Evolutionary conservation across 2,797 vertebrate genomes (phyloP).

Genomic region (Enteromius argenteus): DNA sequence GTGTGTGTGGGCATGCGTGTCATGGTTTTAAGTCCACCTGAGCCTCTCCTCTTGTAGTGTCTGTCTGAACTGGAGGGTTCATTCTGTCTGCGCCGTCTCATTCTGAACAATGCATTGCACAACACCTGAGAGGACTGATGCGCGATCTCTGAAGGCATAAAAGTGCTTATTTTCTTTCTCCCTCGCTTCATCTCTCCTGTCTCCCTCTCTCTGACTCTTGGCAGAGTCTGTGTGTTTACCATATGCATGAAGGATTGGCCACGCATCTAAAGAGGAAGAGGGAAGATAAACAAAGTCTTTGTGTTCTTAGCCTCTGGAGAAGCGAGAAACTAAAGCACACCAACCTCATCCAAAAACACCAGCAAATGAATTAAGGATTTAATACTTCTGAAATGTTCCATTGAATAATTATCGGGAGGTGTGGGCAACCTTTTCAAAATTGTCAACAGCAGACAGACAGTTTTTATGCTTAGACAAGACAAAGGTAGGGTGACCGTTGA

Average conservation of each 20-base stretch:
- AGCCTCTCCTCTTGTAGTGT: constrained; percentile 27
- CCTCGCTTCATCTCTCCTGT: constrained; percentile 13
- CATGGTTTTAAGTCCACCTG: constrained; percentile 38
- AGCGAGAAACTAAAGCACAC: constrained; percentile 37
- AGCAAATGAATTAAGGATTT: constrained; percentile 26
- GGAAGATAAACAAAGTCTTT: constrained; percentile 56
- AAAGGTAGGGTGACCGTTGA: constrained; percentile 39
- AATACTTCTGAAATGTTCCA: neutral
- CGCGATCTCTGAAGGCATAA: constrained; percentile 43
- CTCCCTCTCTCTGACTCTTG: constrained; percentile 55
- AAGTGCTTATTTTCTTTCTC: constrained; percentile 34
- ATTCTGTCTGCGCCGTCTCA: neutral
- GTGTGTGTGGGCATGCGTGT: constrained; percentile 20
- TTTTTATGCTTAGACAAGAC: constrained; percentile 63
- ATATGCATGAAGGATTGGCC: constrained; percentile 61
- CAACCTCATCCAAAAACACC: constrained; percentile 26
- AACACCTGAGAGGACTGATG: constrained; percentile 44
- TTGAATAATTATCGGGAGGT: neutral
- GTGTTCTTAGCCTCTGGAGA: constrained; percentile 48
- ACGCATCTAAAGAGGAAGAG: constrained; percentile 56
- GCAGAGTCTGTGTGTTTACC: constrained; percentile 59
- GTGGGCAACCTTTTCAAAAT: constrained; percentile 24
- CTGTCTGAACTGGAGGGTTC: constrained; percentile 31
- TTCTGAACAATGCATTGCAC: constrained; percentile 18
- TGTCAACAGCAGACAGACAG: constrained; percentile 37